phyloP scores from a whole-genome alignment of 2,797 vertebrate species.

The Phrynocephalus guinanensis region DNA sequence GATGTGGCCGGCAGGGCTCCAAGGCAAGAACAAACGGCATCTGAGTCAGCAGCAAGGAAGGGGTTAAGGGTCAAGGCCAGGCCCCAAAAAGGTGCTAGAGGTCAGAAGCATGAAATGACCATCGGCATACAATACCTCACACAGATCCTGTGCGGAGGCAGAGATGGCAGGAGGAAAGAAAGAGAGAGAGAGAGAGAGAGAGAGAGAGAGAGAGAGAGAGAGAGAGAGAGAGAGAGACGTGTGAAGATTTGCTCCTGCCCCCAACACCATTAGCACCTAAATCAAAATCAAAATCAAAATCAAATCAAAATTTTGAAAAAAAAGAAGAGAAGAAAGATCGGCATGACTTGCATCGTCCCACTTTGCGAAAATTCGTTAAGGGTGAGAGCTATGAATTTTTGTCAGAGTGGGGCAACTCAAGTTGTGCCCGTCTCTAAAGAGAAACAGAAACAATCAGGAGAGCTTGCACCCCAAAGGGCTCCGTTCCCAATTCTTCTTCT shows the following conservation, averaged over 20 bases:
- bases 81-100: neutral
- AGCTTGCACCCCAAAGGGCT: neutral
- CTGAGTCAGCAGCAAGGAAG: neutral
- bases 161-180: conserved; percentile 61
- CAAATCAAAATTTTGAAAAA: too few relatives aligned
- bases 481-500: neutral
- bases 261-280: neutral
- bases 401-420: too few relatives aligned
- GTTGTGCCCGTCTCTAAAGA: neutral
- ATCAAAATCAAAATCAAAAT: too few relatives aligned
- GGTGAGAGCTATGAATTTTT: too few relatives aligned
- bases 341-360: too few relatives aligned
- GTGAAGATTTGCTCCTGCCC: conserved; percentile 34
- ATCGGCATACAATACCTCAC: conserved; percentile 81
- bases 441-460: neutral
- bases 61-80: neutral
- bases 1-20: neutral
- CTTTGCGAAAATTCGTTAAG: too few relatives aligned
- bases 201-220: conserved; percentile 14
- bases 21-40: neutral
- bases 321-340: too few relatives aligned
- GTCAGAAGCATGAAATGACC: neutral
- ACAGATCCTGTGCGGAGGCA: conserved; percentile 86
- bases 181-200: neutral
- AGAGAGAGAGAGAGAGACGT: conserved; percentile 15